Evolutionary conservation across 1,140 invertebrate genomes (phyloP), one percentile per base, ranked within the genome.

Genomic region (Lepidurus couesii): DNA sequence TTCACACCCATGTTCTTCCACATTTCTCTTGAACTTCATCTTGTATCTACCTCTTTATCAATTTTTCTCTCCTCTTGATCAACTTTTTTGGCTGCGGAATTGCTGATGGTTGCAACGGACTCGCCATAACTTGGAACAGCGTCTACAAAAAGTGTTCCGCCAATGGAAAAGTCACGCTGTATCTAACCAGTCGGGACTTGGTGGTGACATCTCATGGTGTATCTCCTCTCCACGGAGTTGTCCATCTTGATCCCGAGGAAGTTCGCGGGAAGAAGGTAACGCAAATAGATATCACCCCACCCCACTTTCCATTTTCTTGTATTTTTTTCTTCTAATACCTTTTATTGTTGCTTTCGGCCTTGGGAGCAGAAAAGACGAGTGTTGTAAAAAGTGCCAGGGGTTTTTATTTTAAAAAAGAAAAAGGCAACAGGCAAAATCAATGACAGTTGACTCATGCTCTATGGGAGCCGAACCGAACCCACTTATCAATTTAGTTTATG

Each of bases 91-190:
- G 16, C 21, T 65, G 53, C 16, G 53, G 53, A 16, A 65, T 65
- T 21, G 53, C 53, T 65, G 53, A 65, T 21, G 53, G 21, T 65
- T 21, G n/a, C 21, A 21, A 65, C 21, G 53, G 53, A n/a, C 53
- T 65, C 47, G 11, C 16, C 53, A 7, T 13, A 65, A 65, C 16
- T 65, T 13, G 11, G 42, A 87, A 45, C 84, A 89, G 88, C 81
- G 88, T 89, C 7, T 89, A 89, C 84, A 91, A 91, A 83, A 95
- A 95, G 84, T 90, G 91, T 0, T 92, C 92, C 2, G 90, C 91
- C 6, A 95, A 94, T 84, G 92, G 91, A 83, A 93, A 93, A 82
- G 83, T 95, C 73, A 94, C 92, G 0, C 83, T 95, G 26, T 95
- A 95, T 82, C 85, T 95, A 82, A 90, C 90, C 21, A 92, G 89